Evolutionary conservation across 2,797 vertebrate species (phyloP), one percentile per base, ranked within the genome.

Genomic region (Phataginus tricuspis): DNA sequence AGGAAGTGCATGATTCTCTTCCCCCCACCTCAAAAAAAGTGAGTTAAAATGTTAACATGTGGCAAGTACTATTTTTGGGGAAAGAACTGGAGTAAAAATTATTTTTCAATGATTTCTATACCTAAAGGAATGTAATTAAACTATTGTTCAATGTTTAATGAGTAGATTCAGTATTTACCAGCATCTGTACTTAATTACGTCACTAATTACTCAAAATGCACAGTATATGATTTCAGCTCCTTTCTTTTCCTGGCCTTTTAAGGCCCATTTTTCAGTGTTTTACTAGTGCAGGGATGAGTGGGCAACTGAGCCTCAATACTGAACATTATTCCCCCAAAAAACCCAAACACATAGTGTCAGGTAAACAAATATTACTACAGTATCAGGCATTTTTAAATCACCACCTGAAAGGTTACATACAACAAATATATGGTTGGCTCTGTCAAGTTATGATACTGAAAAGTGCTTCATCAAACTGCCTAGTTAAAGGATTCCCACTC

Each of bases 31-130:
- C 27, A 66, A 95, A 79, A 90, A 71, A 11, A 59, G 31, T 18
- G 45, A 85, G 51, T 23, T 15, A 69, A 82, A 90, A 89, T 75
- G 31, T 75, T 75, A 96, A 74, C 19, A 64, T 34, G 19, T 18
- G 7, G 14, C 80, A 82, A 92, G 77, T 11, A 78, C 75, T 55
- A 53, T 83, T 87, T 74, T 42, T 18, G 2, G 10, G 31, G 16
- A 51, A 78, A 86, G 94, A 86, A 64, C 45, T 5, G 79, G 25
- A 94, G 93, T 34, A 96, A 79, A 86, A 68, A 55, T 25, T 78
- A 42, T 63, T 87, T 93, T 69, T 75, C 59, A 94, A 61, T 87
- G 69, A 84, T 53, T 78, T 96, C 75, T 89, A 89, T 27, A 64
- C 23, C 49, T 49, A 64, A 92, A 87, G 61, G 34, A 55, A 92